A percentile compares a stretch with the other conserved stretches of the same genome.
Evolutionary conservation across 2,888 invertebrate genomes (phyloP).

Genomic region (Neoascia interrupta): DNA sequence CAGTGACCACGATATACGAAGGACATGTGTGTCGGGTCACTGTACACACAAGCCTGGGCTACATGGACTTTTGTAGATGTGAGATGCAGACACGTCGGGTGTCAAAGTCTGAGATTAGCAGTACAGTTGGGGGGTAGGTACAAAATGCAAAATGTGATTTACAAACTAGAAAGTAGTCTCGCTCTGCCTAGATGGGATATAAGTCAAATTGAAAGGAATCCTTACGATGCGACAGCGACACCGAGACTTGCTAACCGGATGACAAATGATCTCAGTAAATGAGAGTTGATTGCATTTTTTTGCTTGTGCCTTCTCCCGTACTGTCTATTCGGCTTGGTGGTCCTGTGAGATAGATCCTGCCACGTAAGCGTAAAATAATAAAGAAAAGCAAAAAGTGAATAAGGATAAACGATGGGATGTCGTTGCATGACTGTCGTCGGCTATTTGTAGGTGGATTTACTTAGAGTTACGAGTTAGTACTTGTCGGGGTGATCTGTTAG

Average conservation of each 20-base stretch:
- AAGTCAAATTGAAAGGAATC: slow-evolving; percentile 69
- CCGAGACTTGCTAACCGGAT: slow-evolving; percentile 71
- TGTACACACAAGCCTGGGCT: slow-evolving; percentile 16
- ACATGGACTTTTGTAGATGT: not conserved
- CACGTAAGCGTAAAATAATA: slow-evolving; percentile 63
- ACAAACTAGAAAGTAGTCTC: slow-evolving; percentile 49
- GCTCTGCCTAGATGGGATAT: slow-evolving; percentile 14
- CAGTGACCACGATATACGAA: slow-evolving; percentile 2
- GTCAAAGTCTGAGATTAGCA: slow-evolving; percentile 64
- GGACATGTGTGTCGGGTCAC: slow-evolving; percentile 42
- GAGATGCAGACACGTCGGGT: slow-evolving; percentile 31
- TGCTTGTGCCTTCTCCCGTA: not conserved
- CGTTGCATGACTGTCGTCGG: slow-evolving; percentile 52
- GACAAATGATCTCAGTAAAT: slow-evolving; percentile 80
- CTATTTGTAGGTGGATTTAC: slow-evolving; percentile 50
- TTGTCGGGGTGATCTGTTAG: slow-evolving; percentile 46
- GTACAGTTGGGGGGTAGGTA: not conserved
- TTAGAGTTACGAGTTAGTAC: slow-evolving; percentile 21
- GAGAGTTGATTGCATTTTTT: slow-evolving; percentile 78
- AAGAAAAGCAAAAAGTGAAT: slow-evolving; percentile 63
- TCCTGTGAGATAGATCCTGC: slow-evolving; percentile 41
- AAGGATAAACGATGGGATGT: slow-evolving; percentile 69
- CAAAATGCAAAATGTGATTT: slow-evolving; percentile 59
- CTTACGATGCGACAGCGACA: slow-evolving; percentile 61
- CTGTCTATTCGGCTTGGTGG: not conserved